Evolutionary conservation across 2,113 vertebrate species (phyloP).

Genomic region (Charina bottae): DNA sequence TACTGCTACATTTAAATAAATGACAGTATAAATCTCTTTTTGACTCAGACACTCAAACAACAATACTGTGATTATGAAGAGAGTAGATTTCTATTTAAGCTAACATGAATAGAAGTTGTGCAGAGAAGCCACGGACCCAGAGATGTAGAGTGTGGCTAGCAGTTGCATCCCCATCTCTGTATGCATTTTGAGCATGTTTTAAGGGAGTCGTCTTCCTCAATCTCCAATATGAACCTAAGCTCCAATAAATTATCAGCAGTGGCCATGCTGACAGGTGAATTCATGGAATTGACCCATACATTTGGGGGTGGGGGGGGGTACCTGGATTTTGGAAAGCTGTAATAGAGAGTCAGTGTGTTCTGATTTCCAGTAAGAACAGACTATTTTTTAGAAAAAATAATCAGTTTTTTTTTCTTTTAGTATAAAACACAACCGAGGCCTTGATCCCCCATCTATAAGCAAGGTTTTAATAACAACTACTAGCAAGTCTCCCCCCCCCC

Average conservation of each 20-base stretch:
- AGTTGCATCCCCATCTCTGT: neutral
- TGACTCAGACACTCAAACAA: too few relatives aligned
- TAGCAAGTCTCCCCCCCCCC: too few relatives aligned
- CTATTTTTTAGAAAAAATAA: too few relatives aligned
- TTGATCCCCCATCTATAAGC: too few relatives aligned
- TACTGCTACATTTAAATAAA: too few relatives aligned
- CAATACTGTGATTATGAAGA: too few relatives aligned
- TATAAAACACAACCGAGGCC: too few relatives aligned
- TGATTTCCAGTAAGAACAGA: too few relatives aligned
- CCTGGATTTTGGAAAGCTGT: neutral
- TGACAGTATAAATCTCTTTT: too few relatives aligned
- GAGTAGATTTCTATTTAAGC: neutral
- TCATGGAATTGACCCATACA: neutral
- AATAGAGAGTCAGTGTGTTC: neutral
- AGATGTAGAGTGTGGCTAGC: neutral
- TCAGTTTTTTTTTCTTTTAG: too few relatives aligned
- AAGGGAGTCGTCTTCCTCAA: neutral
- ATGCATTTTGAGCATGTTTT: neutral
- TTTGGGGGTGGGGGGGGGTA: neutral
- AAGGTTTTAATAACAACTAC: too few relatives aligned
- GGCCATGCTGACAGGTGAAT: neutral
- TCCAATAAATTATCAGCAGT: neutral
- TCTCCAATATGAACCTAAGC: too few relatives aligned
- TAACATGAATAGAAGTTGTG: neutral
- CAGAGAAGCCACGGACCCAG: neutral